Evolutionary conservation across 2,113 vertebrate species (phyloP).

Genomic region (Ellobius talpinus): DNA sequence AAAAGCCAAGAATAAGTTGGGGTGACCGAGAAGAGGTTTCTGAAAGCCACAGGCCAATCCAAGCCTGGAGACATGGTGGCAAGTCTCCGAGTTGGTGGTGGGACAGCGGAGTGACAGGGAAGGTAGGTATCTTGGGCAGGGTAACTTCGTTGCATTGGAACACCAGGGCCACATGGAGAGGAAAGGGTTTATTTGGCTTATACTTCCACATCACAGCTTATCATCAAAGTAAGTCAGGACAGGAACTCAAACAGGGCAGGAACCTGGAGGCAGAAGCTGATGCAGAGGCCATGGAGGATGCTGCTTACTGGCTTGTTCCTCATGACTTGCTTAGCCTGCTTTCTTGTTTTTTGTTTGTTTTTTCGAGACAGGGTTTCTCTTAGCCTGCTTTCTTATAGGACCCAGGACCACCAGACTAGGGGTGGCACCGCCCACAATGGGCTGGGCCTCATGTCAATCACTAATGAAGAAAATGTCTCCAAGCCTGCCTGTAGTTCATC

Average conservation of each 20-base stretch:
- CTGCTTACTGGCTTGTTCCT: neutral
- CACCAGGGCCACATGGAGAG: neutral
- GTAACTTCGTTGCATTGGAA: neutral
- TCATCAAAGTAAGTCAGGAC: neutral
- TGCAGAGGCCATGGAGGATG: neutral
- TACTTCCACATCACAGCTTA: neutral
- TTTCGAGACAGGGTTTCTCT: no score
- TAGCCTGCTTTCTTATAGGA: neutral
- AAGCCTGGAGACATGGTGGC: rapidly evolving
- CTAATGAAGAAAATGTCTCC: neutral
- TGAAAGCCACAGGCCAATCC: neutral
- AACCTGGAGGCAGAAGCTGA: neutral
- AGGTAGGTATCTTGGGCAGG: neutral
- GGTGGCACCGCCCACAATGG: neutral
- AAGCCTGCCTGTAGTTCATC: neutral
- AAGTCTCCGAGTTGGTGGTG: neutral
- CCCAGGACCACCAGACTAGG: neutral
- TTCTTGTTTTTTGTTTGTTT: no score
- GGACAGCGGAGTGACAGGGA: neutral
- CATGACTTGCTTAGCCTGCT: neutral
- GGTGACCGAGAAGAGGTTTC: neutral
- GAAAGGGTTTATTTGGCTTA: neutral
- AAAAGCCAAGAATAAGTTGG: neutral
- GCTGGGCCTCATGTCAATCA: neutral
- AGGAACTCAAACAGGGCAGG: neutral